phyloP scores from a whole-genome alignment of 2,797 vertebrate species.

The Sebastes trivittatus region DNA sequence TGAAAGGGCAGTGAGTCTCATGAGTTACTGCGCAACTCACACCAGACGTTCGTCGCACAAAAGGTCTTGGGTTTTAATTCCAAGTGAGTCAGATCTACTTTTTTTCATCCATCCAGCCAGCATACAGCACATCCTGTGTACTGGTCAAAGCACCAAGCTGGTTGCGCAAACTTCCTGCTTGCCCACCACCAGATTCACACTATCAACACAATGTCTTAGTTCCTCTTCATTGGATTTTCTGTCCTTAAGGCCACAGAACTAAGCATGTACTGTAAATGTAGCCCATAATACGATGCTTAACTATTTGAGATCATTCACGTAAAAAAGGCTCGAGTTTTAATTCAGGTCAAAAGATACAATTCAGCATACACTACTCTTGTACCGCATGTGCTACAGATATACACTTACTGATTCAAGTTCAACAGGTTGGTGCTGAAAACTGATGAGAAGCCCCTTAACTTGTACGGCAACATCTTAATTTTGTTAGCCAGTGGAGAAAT shows the following conservation, averaged over 20 bases:
- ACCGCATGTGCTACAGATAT: slow-evolving; percentile 44
- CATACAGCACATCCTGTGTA: neutral
- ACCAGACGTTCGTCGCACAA: neutral
- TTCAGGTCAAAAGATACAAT: slow-evolving; percentile 10
- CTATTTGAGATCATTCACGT: slow-evolving; percentile 23
- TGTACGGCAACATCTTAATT: slow-evolving; percentile 17
- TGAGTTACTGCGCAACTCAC: neutral
- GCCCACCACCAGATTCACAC: neutral
- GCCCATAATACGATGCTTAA: slow-evolving; percentile 9
- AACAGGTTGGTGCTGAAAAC: slow-evolving; percentile 47
- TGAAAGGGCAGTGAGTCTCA: neutral
- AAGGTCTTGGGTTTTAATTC: neutral
- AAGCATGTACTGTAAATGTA: slow-evolving; percentile 8
- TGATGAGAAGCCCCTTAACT: slow-evolving; percentile 41
- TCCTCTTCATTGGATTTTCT: slow-evolving; percentile 1
- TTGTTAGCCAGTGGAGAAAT: slow-evolving; percentile 18
- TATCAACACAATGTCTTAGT: neutral
- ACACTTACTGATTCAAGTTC: slow-evolving; percentile 56
- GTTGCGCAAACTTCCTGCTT: neutral
- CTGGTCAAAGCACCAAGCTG: neutral
- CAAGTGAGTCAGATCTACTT: neutral
- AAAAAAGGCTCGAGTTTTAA: slow-evolving; percentile 35
- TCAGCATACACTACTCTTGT: slow-evolving; percentile 18
- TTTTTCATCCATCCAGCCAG: neutral
- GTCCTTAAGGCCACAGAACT: slow-evolving; percentile 56